A percentile compares a stretch with the other conserved stretches of the same genome.
Evolutionary conservation across 2,113 vertebrate genomes (phyloP).

Genomic region (Rallus limicola): DNA sequence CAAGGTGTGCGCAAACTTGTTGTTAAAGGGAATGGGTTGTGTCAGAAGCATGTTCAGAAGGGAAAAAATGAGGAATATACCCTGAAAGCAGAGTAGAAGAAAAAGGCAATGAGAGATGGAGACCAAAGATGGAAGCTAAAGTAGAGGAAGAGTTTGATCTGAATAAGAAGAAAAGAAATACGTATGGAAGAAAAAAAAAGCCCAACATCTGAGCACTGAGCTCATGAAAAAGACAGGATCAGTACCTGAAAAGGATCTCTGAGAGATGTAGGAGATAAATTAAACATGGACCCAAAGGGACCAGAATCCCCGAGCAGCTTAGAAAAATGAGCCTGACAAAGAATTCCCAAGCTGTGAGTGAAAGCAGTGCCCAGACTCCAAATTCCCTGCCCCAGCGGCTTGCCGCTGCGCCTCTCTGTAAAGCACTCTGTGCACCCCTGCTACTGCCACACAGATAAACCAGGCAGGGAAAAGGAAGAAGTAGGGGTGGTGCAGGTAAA

Average conservation of each 20-base stretch:
- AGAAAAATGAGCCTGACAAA: not conserved
- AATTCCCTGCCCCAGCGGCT: rapidly evolving
- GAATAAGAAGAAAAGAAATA: not conserved
- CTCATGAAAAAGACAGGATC: not conserved
- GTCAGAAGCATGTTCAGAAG: not conserved
- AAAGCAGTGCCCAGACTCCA: not conserved
- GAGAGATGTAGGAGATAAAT: not conserved
- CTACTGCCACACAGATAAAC: not conserved
- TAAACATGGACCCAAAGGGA: not conserved
- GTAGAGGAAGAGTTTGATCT: not conserved
- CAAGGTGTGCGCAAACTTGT: not conserved
- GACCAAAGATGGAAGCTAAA: not conserved
- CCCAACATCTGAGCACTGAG: not conserved
- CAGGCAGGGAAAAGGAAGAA: not conserved
- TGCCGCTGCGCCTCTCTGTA: not conserved
- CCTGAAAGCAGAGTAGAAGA: not conserved
- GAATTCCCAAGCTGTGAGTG: not conserved
- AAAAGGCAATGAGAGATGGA: not conserved
- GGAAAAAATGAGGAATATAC: not conserved
- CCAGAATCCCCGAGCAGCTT: not conserved
- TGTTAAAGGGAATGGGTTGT: not conserved
- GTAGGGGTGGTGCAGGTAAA: not conserved
- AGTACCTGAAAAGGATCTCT: not conserved
- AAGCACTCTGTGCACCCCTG: not conserved
- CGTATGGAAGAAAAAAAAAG: not conserved